Conservation (phyloP, 92 coral and sea anemone genomes). For the Actinostola sp. region DNA sequence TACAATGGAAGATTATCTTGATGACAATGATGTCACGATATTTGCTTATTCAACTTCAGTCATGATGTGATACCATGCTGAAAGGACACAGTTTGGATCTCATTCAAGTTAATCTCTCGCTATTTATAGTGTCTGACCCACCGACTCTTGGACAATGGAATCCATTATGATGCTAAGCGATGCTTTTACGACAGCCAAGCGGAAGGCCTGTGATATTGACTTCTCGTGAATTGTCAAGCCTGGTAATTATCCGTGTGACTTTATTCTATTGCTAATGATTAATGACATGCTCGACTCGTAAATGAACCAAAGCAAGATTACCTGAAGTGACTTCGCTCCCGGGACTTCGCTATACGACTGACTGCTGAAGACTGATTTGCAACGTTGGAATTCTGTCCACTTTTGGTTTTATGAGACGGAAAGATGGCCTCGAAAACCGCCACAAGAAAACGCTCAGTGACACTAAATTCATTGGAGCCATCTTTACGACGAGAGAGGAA, state of each 20-base stretch:
- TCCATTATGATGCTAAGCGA: slow-evolving; percentile 1
- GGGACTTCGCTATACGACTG: too few species aligned
- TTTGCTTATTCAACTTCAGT: background rate
- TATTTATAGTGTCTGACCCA: slow-evolving; percentile 6
- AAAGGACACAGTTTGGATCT: slow-evolving; percentile 4
- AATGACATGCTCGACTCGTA: too few species aligned
- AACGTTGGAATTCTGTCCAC: too few species aligned
- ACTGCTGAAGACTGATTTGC: too few species aligned
- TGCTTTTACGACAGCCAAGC: background rate
- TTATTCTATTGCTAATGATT: too few species aligned
- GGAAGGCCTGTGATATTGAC: background rate
- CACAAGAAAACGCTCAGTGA: slow-evolving; percentile 72
- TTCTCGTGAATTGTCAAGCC: background rate
- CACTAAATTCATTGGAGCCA: slow-evolving; percentile 75
- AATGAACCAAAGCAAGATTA: too few species aligned
- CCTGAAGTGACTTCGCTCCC: too few species aligned
- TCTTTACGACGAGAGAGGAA: slow-evolving; percentile 45
- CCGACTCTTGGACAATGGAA: slow-evolving; percentile 4
- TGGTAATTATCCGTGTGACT: slow-evolving; percentile 1
- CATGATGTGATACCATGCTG: background rate
- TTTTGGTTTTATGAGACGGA: background rate
- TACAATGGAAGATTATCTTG: too few species aligned
- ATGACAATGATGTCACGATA: slow-evolving; percentile 2
- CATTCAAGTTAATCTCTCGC: background rate
- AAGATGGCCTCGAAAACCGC: slow-evolving; percentile 42